Conservation (phyloP, 2,113 vertebrate genomes). For the Caranx ignobilis region DNA sequence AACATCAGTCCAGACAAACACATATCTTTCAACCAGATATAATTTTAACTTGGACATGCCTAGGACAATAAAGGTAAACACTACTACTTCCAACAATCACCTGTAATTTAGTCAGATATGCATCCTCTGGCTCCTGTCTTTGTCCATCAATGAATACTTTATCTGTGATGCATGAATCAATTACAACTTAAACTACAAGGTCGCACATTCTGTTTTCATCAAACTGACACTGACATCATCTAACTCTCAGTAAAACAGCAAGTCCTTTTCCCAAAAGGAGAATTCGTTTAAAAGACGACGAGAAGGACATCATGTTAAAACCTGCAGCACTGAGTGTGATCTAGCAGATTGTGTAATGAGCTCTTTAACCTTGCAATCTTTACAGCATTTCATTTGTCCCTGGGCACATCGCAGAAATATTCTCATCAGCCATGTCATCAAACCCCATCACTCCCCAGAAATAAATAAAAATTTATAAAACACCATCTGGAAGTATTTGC, state of each 20-base stretch:
- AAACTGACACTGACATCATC: conserved; percentile 6
- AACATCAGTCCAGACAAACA: not conserved
- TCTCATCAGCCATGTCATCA: conserved; percentile 59
- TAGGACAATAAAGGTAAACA: too few relatives aligned
- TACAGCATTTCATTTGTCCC: conserved; percentile 72
- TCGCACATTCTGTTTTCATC: not conserved
- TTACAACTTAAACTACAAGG: not conserved
- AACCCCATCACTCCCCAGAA: conserved; percentile 65
- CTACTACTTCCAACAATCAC: not conserved
- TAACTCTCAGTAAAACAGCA: not conserved
- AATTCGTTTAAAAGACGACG: conserved; percentile 23
- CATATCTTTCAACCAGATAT: not conserved
- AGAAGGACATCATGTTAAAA: conserved; percentile 22
- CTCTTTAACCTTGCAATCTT: conserved; percentile 71
- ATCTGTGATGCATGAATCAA: not conserved
- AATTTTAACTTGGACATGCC: not conserved
- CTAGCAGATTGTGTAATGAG: conserved; percentile 64
- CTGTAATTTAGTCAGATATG: not conserved
- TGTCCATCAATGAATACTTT: not conserved
- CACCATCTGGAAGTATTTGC: conserved; percentile 73
- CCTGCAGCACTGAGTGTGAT: conserved; percentile 43
- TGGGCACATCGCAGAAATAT: conserved; percentile 62
- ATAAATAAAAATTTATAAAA: conserved; percentile 67
- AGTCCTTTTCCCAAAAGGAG: conserved; percentile 10
- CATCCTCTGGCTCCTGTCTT: not conserved